These are phyloP conservation scores for Eristalis pertinax DNA, from an alignment of 2,888 invertebrate genomes.

Conservation along the genomic window DNA sequence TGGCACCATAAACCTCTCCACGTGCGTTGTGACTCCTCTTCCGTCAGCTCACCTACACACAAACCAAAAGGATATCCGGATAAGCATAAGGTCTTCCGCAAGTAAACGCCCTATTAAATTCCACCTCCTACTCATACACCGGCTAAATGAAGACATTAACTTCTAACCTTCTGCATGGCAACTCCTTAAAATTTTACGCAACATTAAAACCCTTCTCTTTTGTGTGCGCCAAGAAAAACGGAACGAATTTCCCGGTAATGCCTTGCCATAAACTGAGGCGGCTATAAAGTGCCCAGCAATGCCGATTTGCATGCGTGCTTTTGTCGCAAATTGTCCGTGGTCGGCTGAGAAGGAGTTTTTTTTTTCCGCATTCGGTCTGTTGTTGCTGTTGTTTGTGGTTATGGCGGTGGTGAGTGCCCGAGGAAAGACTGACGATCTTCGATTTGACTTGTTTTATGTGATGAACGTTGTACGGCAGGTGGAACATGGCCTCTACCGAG, in stretches of 20 bases:
- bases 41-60: neutral
- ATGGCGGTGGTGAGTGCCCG: conserved; percentile 7
- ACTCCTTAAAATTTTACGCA: conserved; percentile 71
- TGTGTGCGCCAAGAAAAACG: conserved; percentile 51
- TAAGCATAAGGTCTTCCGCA: conserved; percentile 45
- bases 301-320: conserved; percentile 70
- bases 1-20: neutral
- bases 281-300: conserved; percentile 59
- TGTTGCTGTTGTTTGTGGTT: neutral
- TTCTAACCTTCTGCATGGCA: conserved; percentile 70
- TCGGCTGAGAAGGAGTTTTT: conserved; percentile 2
- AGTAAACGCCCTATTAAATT: conserved; percentile 67
- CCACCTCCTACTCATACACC: conserved; percentile 44
- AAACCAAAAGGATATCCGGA: conserved; percentile 40
- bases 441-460: conserved; percentile 66
- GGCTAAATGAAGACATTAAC: conserved; percentile 70
- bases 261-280: conserved; percentile 54
- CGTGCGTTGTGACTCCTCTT: neutral
- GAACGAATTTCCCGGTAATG: conserved; percentile 58
- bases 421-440: conserved; percentile 33
- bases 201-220: conserved; percentile 69
- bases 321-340: conserved; percentile 67
- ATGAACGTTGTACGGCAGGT: conserved; percentile 65
- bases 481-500: conserved; percentile 43
- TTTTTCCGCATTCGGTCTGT: neutral